Conservation (phyloP, 2,888 invertebrate genomes). For the Mesorhabditis sp. region DNA sequence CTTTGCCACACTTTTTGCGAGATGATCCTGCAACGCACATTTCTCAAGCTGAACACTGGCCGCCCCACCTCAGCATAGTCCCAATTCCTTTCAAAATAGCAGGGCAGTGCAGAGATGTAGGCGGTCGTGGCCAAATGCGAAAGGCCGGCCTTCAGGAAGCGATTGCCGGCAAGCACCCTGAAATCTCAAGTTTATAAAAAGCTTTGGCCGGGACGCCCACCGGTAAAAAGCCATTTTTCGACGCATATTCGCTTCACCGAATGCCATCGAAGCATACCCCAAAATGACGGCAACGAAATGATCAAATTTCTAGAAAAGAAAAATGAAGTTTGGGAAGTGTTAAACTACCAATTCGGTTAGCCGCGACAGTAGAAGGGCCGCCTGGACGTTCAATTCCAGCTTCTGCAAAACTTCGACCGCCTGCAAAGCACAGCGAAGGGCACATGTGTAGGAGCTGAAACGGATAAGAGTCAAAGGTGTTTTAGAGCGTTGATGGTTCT, state of each 20-base stretch:
- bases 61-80: slow-evolving; percentile 23
- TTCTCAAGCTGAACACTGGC: background rate
- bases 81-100: slow-evolving; percentile 19
- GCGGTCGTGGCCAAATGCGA: slow-evolving; percentile 27
- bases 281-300: slow-evolving; percentile 69
- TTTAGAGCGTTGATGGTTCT: no score
- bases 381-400: slow-evolving; percentile 77
- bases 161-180: slow-evolving; percentile 89
- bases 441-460: slow-evolving; percentile 11
- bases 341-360: slow-evolving; percentile 20
- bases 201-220: slow-evolving; percentile 76
- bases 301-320: slow-evolving; percentile 75
- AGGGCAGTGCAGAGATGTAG: slow-evolving; percentile 17
- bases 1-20: slow-evolving; percentile 4
- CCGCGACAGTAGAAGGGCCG: slow-evolving; percentile 64
- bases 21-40: background rate
- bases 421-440: slow-evolving; percentile 26
- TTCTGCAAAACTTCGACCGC: slow-evolving; percentile 66
- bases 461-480: no score
- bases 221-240: slow-evolving; percentile 67
- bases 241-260: slow-evolving; percentile 80
- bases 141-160: slow-evolving; percentile 59
- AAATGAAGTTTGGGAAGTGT: background rate
- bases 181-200: slow-evolving; percentile 91
- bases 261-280: slow-evolving; percentile 70